Percentiles rank a stretch among this genome's conserved stretches.
Evolutionary conservation across 2,797 vertebrate genomes (phyloP).

Genomic region (Sitta carolinensis): DNA sequence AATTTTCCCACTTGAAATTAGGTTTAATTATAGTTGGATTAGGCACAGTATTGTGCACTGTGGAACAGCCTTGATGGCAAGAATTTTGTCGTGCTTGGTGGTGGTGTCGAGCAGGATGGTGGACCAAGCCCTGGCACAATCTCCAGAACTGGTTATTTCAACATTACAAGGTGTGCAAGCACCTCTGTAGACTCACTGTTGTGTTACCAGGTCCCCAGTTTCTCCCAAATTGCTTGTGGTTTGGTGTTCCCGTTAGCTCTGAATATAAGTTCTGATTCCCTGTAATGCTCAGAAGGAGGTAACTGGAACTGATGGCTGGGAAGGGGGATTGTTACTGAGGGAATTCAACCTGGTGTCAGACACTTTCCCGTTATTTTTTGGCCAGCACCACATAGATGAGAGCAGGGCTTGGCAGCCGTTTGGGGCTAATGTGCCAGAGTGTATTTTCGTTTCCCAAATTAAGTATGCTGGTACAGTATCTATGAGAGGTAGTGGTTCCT

Average conservation of each 20-base stretch:
- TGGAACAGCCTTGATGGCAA: not conserved
- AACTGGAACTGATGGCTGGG: not conserved
- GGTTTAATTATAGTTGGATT: conserved; percentile 15
- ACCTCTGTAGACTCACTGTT: not conserved
- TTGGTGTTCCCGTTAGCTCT: not conserved
- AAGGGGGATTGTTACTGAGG: not conserved
- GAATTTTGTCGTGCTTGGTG: not conserved
- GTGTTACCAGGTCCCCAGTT: not conserved
- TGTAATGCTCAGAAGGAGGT: not conserved
- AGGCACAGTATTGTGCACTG: not conserved
- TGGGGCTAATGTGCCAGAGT: conserved; percentile 54
- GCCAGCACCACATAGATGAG: not conserved
- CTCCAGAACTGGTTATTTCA: not conserved
- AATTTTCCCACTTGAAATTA: not conserved
- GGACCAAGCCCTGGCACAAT: not conserved
- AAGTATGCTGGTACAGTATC: conserved; percentile 53
- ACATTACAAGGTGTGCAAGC: not conserved
- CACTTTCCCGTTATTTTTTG: not conserved
- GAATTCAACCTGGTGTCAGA: not conserved
- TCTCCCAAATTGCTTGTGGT: not conserved
- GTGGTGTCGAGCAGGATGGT: not conserved
- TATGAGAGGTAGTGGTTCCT: conserved; percentile 43
- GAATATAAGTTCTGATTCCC: not conserved
- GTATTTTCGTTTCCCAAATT: conserved; percentile 63
- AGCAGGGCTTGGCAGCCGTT: conserved; percentile 16